Base-by-base conservation (phyloP, 2,113 vertebrate species). In the Rhineura floridana region DNA sequence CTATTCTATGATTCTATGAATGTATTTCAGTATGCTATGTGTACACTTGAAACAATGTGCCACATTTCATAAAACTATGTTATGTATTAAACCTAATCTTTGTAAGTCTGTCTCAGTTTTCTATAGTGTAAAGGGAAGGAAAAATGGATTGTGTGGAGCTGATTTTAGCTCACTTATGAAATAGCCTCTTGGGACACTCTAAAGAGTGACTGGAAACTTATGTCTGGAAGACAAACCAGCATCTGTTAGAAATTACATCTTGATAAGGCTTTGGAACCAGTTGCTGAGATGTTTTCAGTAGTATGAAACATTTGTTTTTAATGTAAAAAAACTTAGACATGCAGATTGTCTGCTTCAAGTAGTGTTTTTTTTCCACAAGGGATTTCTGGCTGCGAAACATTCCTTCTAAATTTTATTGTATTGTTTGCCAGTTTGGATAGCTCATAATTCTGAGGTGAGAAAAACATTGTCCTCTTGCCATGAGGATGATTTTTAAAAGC, bases 191-290 rank as follows among this genome's bases (percentile, higher is more conserved):
- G 93, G 90, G 91, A 48, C 90, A 93, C 88, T 84, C n/a, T 76
- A 91, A 72, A 69, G 87, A 93, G 89, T 94, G 90, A 87, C 87
- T 96, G 91, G 93, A 93, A 96, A 95, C 90, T 91, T 91, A 90
- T 78, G 89, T 94, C 95, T 96, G 91, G 81, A 92, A 92, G 94
- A 48, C 55, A 95, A 95, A 88, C 91, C 93, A 93, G 86, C 94
- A 95, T 96, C 95, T 97, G 95, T 96, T 96, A 96, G 92, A 96
- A 96, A 96, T 96, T 96, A 96, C 90, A 87, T 96, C 92, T 94
- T 94, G 93, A 94, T 96, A 96, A 96, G 91, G 92, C 92, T 90
- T 88, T 93, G 91, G 90, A 95, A 88, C 91, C 94, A 80, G 91
- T 84, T 91, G 93, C 92, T 93, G 90, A 96, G 95, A 96, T 94